Evolutionary conservation across 2,888 invertebrate genomes (phyloP).

Genomic region (Tetranychus piercei): DNA sequence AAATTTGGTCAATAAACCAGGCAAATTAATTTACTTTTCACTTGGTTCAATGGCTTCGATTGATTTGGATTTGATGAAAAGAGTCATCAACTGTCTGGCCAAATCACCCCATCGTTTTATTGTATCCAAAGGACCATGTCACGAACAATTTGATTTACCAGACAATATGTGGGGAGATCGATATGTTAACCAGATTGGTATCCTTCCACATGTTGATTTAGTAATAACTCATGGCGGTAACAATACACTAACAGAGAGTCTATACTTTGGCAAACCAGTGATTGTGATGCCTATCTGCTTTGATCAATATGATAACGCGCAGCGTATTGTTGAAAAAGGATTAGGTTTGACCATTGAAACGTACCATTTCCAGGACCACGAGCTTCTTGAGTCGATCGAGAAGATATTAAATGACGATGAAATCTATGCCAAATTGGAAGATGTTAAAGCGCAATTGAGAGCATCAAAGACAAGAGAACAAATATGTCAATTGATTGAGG

Average conservation of each 20-base stretch:
- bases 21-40: slow-evolving; percentile 5
- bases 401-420: background rate
- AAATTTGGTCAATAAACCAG: slow-evolving; percentile 2
- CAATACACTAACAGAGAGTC: background rate
- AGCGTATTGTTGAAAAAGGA: background rate
- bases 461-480: background rate
- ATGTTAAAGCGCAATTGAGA: background rate
- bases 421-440: background rate
- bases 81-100: background rate
- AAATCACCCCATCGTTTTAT: slow-evolving; percentile 9
- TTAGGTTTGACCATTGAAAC: background rate
- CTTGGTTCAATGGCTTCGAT: slow-evolving; percentile 7
- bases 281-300: slow-evolving; percentile 14
- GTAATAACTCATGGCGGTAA: background rate
- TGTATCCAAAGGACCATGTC: background rate
- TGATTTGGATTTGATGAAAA: background rate
- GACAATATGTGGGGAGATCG: background rate
- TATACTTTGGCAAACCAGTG: slow-evolving; percentile 15
- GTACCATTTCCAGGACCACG: background rate
- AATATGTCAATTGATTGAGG: background rate
- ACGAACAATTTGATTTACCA: background rate
- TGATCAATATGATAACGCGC: background rate
- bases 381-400: background rate
- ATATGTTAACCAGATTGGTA: background rate
- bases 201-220: background rate